phyloP scores from a whole-genome alignment of 2,888 invertebrate species.

The Tyria jacobaeae region DNA sequence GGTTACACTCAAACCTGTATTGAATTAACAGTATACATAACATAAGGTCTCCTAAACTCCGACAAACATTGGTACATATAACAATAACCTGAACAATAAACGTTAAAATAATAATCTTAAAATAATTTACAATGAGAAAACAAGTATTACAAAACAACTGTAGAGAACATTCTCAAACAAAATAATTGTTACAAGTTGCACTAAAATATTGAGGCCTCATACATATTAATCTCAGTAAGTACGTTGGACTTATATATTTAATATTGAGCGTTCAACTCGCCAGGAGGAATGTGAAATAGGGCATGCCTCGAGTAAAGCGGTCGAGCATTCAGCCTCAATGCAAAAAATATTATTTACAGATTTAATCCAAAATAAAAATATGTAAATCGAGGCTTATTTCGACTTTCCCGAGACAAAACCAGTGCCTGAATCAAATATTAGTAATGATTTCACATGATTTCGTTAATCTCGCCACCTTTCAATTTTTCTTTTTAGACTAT shows the following conservation, averaged over 20 bases:
- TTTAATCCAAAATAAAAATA: neutral
- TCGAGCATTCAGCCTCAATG: neutral
- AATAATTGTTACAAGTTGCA: conserved; percentile 22
- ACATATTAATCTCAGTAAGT: conserved; percentile 59
- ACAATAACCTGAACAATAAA: neutral
- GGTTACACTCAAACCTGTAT: too few species aligned
- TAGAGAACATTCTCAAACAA: neutral
- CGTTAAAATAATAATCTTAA: neutral
- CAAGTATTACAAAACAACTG: neutral
- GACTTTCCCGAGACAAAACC: conserved; percentile 9
- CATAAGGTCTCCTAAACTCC: neutral
- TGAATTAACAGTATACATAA: too few species aligned
- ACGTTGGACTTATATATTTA: conserved; percentile 47
- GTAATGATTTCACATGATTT: conserved; percentile 44
- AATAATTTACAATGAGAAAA: too few species aligned
- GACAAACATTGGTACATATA: neutral
- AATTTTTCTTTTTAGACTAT: conserved; percentile 32
- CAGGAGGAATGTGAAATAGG: conserved; percentile 55
- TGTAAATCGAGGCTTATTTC: neutral
- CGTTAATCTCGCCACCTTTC: conserved; percentile 32
- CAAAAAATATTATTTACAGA: neutral
- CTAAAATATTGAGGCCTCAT: conserved; percentile 20
- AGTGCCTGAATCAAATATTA: conserved; percentile 19
- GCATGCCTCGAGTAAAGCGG: conserved; percentile 7
- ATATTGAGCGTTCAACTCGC: conserved; percentile 47